phyloP scores from a whole-genome alignment of 2,113 vertebrate species.

The Percopsis transmontana region DNA sequence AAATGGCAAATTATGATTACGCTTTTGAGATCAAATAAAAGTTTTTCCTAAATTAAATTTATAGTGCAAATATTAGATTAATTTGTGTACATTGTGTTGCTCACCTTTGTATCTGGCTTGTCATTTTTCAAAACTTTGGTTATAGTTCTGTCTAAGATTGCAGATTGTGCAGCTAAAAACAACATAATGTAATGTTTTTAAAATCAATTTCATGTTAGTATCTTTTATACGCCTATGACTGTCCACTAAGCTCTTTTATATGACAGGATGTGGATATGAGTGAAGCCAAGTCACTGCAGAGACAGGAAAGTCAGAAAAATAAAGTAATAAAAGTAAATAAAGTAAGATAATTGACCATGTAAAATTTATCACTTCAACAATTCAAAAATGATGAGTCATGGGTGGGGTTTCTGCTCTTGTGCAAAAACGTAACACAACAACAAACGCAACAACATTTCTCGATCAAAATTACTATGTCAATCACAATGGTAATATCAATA shows the following conservation, averaged over 20 bases:
- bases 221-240: neutral
- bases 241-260: neutral
- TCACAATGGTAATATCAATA: neutral
- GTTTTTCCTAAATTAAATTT: neutral
- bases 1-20: neutral
- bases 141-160: constrained; percentile 87
- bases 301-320: too few relatives aligned
- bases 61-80: neutral
- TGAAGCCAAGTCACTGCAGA: too few relatives aligned
- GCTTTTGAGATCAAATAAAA: neutral
- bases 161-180: constrained; percentile 88
- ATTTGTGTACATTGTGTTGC: neutral
- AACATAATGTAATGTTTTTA: neutral
- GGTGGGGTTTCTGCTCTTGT: neutral
- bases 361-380: too few relatives aligned
- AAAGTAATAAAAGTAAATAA: too few relatives aligned
- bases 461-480: neutral
- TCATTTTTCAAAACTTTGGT: constrained; percentile 86
- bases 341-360: too few relatives aligned
- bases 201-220: neutral
- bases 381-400: too few relatives aligned
- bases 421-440: constrained; percentile 5
- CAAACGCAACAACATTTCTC: neutral
- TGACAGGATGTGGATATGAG: neutral
- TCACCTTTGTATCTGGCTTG: constrained; percentile 83